These are phyloP conservation scores for Rhyacophila brunnea DNA, from an alignment of 1,140 invertebrate species.

Conservation along the genomic window DNA sequence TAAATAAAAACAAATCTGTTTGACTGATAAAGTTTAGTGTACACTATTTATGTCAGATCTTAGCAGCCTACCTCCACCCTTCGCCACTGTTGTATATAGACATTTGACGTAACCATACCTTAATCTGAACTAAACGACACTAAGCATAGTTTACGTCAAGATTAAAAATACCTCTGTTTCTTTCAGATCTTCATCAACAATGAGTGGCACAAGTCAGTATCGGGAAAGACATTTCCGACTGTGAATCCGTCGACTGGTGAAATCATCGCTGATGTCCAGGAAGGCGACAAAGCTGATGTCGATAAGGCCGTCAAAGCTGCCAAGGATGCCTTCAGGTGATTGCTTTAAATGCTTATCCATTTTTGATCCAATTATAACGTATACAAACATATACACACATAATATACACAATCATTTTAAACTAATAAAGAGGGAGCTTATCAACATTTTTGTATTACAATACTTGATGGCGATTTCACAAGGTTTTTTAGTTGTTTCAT, in stretches of 20 bases:
- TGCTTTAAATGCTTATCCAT: conserved; percentile 1
- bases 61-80: too few species aligned
- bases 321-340: conserved; percentile 68
- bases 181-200: conserved; percentile 96
- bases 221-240: conserved; percentile 85
- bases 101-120: neutral
- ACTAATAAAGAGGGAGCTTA: too few species aligned
- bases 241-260: conserved; percentile 87
- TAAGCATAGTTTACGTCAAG: neutral
- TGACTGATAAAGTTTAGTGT: too few species aligned
- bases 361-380: too few species aligned
- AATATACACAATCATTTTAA: too few species aligned
- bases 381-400: too few species aligned
- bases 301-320: conserved; percentile 88
- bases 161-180: conserved; percentile 1
- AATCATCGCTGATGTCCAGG: conserved; percentile 81
- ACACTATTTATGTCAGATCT: too few species aligned
- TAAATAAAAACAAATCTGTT: neutral
- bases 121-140: neutral
- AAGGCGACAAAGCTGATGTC: conserved; percentile 80
- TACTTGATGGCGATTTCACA: too few species aligned
- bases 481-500: too few species aligned
- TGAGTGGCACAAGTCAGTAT: conserved; percentile 88
- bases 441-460: too few species aligned
- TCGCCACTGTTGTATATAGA: neutral